These are phyloP conservation scores for Monochamus saltuarius DNA, from an alignment of 1,140 invertebrate species.

Conservation along the genomic window DNA sequence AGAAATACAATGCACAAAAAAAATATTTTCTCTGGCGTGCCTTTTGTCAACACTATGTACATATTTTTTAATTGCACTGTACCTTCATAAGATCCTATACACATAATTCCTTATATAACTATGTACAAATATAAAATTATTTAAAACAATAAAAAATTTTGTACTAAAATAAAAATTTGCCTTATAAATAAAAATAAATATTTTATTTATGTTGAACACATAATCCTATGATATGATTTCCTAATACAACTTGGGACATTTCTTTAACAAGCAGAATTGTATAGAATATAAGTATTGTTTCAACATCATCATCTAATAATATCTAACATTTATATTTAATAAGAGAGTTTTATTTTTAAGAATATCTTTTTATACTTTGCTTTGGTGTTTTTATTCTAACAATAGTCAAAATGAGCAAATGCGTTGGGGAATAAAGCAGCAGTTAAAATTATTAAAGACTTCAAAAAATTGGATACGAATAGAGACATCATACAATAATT, in stretches of 20 bases:
- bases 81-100: neutral
- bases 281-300: neutral
- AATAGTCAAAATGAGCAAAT: too few relatives aligned
- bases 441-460: too few relatives aligned
- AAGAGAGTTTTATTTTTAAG: too few relatives aligned
- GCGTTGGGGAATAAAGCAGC: too few relatives aligned
- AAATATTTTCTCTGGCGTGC: conserved; percentile 3
- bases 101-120: conserved; percentile 5
- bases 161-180: conserved; percentile 12
- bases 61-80: conserved; percentile 16
- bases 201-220: conserved; percentile 14
- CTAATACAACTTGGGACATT: conserved; percentile 15
- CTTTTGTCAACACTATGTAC: neutral
- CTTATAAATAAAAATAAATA: conserved; percentile 15
- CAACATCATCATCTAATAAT: too few relatives aligned
- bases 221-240: conserved; percentile 21
- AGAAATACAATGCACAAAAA: conserved; percentile 26
- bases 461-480: too few relatives aligned
- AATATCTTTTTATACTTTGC: too few relatives aligned
- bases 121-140: conserved; percentile 16
- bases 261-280: conserved; percentile 10
- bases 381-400: too few relatives aligned
- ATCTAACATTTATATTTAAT: too few relatives aligned
- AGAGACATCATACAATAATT: too few relatives aligned
- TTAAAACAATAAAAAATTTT: conserved; percentile 11